A percentile compares a stretch with the other conserved stretches of the same genome.
These are phyloP conservation scores for Oithona nana DNA, from an alignment of 2,888 invertebrate species.

Conservation along the genomic window DNA sequence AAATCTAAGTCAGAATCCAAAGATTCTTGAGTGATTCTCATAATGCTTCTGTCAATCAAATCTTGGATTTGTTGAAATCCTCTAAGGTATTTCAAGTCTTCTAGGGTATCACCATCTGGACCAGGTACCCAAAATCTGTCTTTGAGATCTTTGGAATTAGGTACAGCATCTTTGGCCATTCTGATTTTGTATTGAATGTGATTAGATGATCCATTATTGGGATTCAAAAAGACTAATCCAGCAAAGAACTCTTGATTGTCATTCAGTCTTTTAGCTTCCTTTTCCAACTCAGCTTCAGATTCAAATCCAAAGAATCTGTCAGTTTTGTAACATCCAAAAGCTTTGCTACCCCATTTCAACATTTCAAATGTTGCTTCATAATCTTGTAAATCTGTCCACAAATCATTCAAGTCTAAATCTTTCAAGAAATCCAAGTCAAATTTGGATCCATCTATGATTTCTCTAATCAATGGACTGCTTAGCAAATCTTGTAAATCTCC, in stretches of 20 bases:
- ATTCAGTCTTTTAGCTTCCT: neutral
- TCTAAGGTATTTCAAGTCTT: constrained; percentile 19
- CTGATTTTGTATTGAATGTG: constrained; percentile 13
- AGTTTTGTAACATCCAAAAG: neutral
- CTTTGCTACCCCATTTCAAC: neutral
- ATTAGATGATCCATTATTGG: neutral
- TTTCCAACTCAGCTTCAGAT: neutral
- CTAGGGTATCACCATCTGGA: constrained; percentile 16
- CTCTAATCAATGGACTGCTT: neutral
- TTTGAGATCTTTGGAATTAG: neutral
- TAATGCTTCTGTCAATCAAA: constrained; percentile 18
- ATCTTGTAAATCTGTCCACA: neutral
- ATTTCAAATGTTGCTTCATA: neutral
- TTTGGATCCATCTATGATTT: neutral
- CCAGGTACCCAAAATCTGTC: constrained; percentile 20
- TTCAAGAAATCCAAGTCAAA: neutral
- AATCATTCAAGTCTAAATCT: neutral
- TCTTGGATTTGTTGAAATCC: constrained; percentile 20
- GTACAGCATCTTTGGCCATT: neutral
- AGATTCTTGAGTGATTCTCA: neutral
- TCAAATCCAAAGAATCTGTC: neutral
- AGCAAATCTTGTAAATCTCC: neutral
- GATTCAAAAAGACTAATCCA: neutral
- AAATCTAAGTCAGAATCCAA: neutral
- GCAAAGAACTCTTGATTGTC: neutral